phyloP scores from a whole-genome alignment of 2,888 invertebrate genomes.

The Cyclophora punctaria region DNA sequence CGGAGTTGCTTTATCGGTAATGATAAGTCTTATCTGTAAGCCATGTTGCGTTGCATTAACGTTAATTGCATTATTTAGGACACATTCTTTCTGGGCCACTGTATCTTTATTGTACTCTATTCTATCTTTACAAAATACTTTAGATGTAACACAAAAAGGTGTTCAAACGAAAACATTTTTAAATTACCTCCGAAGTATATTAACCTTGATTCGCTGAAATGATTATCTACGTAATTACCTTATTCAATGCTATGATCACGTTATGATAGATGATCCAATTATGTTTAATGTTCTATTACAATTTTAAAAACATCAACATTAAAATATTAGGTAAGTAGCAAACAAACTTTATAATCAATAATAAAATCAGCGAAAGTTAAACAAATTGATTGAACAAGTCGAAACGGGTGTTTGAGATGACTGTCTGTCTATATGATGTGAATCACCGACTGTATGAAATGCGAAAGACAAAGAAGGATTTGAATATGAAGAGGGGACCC shows the following conservation, averaged over 20 bases:
- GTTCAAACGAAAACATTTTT: neutral
- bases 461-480: slow-evolving; percentile 69
- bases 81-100: slow-evolving; percentile 9
- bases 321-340: neutral
- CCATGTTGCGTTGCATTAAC: slow-evolving; percentile 38
- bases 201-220: neutral
- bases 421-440: slow-evolving; percentile 49
- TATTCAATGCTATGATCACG: neutral
- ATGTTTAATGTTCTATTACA: neutral
- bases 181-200: neutral
- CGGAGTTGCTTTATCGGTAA: slow-evolving; percentile 63
- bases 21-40: slow-evolving; percentile 59
- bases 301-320: neutral
- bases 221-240: neutral
- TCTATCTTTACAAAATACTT: too few species aligned
- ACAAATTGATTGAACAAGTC: slow-evolving; percentile 12
- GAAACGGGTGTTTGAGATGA: slow-evolving; percentile 5
- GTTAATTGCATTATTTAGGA: slow-evolving; percentile 42
- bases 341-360: neutral
- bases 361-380: neutral
- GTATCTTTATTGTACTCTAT: too few species aligned
- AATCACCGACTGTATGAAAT: slow-evolving; percentile 63
- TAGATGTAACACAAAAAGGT: too few species aligned
- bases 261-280: neutral
- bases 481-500: slow-evolving; percentile 63